These are phyloP conservation scores for Glareola pratincola DNA, from an alignment of 2,113 vertebrate species.

Conservation along the genomic window DNA sequence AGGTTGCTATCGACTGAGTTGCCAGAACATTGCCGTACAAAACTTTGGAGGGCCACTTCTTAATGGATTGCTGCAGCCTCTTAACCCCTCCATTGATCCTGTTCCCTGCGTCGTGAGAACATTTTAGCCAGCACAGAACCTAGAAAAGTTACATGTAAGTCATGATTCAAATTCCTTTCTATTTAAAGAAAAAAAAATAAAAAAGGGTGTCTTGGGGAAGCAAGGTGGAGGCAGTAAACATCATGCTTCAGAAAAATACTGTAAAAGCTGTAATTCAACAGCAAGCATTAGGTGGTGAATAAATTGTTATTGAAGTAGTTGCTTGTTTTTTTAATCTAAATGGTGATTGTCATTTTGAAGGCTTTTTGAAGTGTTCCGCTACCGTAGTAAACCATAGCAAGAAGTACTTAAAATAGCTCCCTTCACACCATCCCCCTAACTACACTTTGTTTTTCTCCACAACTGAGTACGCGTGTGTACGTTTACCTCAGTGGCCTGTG, in stretches of 20 bases:
- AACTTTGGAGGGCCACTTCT: conserved; percentile 71
- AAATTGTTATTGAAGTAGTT: conserved; percentile 28
- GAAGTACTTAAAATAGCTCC: conserved; percentile 35
- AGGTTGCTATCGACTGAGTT: conserved; percentile 66
- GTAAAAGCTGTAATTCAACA: conserved; percentile 45
- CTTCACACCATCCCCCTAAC: background rate
- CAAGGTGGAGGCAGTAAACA: background rate
- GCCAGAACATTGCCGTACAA: conserved; percentile 32
- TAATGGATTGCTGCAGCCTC: conserved; percentile 77
- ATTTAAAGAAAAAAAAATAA: background rate
- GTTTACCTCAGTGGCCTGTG: background rate
- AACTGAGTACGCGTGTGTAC: background rate
- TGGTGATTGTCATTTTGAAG: conserved; percentile 39
- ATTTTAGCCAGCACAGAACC: conserved; percentile 75
- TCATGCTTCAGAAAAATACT: conserved; percentile 18
- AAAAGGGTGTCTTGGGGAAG: background rate
- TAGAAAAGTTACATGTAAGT: conserved; percentile 82
- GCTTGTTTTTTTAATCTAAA: conserved; percentile 45
- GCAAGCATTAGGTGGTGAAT: conserved; percentile 41
- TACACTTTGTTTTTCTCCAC: background rate
- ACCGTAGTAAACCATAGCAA: background rate
- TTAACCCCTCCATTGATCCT: conserved; percentile 69
- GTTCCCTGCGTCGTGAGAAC: conserved; percentile 75
- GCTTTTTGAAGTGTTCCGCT: conserved; percentile 31
- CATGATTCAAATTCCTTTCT: conserved; percentile 22